Conservation (phyloP, 2,888 invertebrate genomes). For the Geotrupes spiniger region DNA sequence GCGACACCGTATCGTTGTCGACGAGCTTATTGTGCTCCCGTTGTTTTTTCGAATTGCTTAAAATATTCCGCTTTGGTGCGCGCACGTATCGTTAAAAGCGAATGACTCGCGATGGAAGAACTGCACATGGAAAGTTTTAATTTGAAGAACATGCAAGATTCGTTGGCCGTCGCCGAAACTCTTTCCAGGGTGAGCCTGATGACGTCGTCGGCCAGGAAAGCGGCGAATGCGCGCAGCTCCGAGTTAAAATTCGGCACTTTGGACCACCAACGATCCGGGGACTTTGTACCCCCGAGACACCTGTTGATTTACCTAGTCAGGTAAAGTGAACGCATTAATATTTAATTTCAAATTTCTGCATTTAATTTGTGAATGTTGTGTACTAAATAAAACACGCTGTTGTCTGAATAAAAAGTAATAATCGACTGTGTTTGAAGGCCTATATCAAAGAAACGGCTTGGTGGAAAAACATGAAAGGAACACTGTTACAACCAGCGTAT, state of each 20-base stretch:
- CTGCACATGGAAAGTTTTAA: not conserved
- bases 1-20: not conserved
- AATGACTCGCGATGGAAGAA: slow-evolving; percentile 2
- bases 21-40: no score
- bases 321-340: slow-evolving; percentile 46
- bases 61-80: not conserved
- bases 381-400: no score
- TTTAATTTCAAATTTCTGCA: no score
- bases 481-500: no score
- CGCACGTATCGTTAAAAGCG: not conserved
- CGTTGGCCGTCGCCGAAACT: slow-evolving; percentile 57
- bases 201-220: slow-evolving; percentile 57
- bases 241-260: slow-evolving; percentile 52
- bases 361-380: no score
- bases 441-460: no score
- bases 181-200: slow-evolving; percentile 55
- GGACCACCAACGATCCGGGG: slow-evolving; percentile 49
- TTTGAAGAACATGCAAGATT: slow-evolving; percentile 45
- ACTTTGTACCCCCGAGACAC: slow-evolving; percentile 55
- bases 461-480: no score
- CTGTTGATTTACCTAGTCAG: slow-evolving; percentile 63
- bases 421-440: no score
- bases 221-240: slow-evolving; percentile 56
- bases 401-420: no score
- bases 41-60: no score